Base-by-base conservation (phyloP, 2,797 vertebrate species). In the Polyboroides typus region DNA sequence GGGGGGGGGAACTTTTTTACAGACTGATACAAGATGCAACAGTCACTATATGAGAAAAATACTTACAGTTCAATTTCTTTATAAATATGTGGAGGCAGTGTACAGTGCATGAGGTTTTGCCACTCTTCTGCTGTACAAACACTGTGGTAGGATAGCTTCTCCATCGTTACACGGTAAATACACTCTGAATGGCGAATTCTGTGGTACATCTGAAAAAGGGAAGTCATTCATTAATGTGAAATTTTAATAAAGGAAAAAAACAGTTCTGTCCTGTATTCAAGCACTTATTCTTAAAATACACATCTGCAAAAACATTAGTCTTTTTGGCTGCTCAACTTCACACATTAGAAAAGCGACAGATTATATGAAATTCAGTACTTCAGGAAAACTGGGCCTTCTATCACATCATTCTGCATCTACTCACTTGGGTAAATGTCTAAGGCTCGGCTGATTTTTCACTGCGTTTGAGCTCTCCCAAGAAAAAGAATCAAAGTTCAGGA, bases 81-180 rank as follows among this genome's bases (percentile, higher is more conserved):
- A 98, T 99, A 99, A 95, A 99, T 98, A 71, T 98, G 98, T n/a
- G 97, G 53, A 23, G 99, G 99, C 72, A 99, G 99, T 86, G 97
- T 98, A 97, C 99, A 99, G 85, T 97, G 98, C 97, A 99, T 99
- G 64, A 99, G 99, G 94, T 98, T 99, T 97, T 99, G 99, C 99
- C 99, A 99, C 97, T 99, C 99, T 94, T 99, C 99, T 5, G 99
- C 98, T 10, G 99, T 99, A 96, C 99, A 99, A 96, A 99, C 99
- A 98, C 99, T 99, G 96, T 99, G 99, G 96, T 99, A 99, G 18
- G 99, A 99, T 74, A 99, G 98, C 93, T 99, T 99, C 97, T 99
- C 99, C 99, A 99, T 99, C 0, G 99, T 99, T 86, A 99, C 99
- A 95, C 99, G 99, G 97, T 99, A 99, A 97, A 99, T 99, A 98